These are phyloP conservation scores for Minunthozetes semirufus DNA, from an alignment of 2,888 invertebrate genomes.

Conservation along the genomic window DNA sequence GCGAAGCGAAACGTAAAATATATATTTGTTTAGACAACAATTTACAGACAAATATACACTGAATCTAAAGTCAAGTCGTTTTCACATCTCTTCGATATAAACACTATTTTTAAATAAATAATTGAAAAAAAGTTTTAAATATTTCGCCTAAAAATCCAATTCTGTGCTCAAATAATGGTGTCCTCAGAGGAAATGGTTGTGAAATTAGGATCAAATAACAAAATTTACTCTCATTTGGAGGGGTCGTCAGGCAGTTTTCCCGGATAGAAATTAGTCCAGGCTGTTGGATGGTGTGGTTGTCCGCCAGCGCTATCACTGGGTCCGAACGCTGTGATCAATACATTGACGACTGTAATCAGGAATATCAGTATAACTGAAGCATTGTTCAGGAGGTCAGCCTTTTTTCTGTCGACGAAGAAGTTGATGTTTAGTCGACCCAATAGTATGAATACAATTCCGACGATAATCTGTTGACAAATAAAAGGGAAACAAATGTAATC, in stretches of 20 bases:
- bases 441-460: conserved; percentile 43
- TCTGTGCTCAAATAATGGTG: not conserved
- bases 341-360: conserved; percentile 43
- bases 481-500: not conserved
- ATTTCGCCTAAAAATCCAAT: not conserved
- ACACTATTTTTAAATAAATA: not conserved
- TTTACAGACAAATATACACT: no score
- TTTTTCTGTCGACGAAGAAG: conserved; percentile 40
- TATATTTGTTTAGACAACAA: no score
- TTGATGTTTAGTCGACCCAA: conserved; percentile 43
- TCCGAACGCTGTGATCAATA: conserved; percentile 42
- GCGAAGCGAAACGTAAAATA: no score
- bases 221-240: not conserved
- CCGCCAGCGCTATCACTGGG: conserved; percentile 22
- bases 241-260: not conserved
- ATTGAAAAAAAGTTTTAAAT: not conserved
- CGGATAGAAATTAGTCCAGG: conserved; percentile 26
- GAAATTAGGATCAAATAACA: not conserved
- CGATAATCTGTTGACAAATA: conserved; percentile 38
- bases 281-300: not conserved
- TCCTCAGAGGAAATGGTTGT: not conserved
- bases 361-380: conserved; percentile 42
- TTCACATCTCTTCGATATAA: not conserved
- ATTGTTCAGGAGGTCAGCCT: conserved; percentile 43
- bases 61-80: not conserved